phyloP scores from a whole-genome alignment of 1,140 invertebrate species.

The Leptopilina boulardi region DNA sequence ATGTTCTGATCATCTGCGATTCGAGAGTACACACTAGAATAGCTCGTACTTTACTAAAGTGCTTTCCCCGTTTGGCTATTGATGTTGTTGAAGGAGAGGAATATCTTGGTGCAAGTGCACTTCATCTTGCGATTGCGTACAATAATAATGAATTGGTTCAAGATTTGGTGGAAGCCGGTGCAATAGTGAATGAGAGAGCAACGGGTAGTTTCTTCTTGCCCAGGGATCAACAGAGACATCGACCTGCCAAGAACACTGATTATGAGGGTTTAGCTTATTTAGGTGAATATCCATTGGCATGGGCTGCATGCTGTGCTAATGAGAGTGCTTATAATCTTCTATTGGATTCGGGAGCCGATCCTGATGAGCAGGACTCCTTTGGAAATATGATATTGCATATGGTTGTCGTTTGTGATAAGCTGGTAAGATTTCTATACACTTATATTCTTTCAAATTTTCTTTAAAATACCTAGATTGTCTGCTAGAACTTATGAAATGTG shows the following conservation, averaged over 20 bases:
- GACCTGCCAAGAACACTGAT: constrained; percentile 87
- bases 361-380: constrained; percentile 93
- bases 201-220: constrained; percentile 95
- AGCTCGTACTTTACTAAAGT: constrained; percentile 91
- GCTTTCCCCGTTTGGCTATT: constrained; percentile 92
- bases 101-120: constrained; percentile 94
- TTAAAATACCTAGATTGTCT: too few species aligned
- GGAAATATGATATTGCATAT: constrained; percentile 99
- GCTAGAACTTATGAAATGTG: too few species aligned
- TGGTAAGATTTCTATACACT: constrained; percentile 80
- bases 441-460: constrained; percentile 33
- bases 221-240: constrained; percentile 89
- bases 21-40: constrained; percentile 90
- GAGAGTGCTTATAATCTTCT: constrained; percentile 98
- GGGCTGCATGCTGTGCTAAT: constrained; percentile 97
- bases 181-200: constrained; percentile 93
- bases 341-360: constrained; percentile 93
- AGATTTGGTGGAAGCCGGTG: constrained; percentile 92
- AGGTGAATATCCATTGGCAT: constrained; percentile 96
- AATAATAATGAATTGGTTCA: constrained; percentile 97
- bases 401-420: constrained; percentile 97
- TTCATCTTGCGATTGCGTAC: constrained; percentile 98
- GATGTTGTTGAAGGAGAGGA: constrained; percentile 98
- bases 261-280: constrained; percentile 97
- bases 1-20: constrained; percentile 96